A percentile compares a stretch with the other conserved stretches of the same genome.
Conservation (phyloP, 2,888 invertebrate genomes). For the Hanleya hanleyi region DNA sequence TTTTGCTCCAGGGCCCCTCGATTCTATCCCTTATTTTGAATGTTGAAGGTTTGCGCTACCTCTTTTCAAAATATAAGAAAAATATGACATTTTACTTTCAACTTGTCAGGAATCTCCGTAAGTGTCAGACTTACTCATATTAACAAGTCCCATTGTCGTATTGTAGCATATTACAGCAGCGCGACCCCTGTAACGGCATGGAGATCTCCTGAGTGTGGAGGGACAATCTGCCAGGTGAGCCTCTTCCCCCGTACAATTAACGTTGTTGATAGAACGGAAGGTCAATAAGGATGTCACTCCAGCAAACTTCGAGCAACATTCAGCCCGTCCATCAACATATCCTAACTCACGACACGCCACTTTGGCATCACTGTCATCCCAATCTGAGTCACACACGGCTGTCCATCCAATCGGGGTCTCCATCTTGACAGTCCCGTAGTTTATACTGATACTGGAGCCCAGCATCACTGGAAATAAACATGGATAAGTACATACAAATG, state of each 20-base stretch:
- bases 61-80: no score
- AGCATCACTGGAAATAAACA: background rate
- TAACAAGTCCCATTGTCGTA: background rate
- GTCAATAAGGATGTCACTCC: background rate
- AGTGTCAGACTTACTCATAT: conserved; percentile 3
- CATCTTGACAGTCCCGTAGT: background rate
- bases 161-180: background rate
- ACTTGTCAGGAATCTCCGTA: no score
- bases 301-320: background rate
- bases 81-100: no score
- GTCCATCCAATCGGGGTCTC: background rate
- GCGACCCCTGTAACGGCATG: background rate
- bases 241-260: background rate
- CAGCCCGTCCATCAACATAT: background rate
- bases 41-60: no score
- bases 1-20: no score
- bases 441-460: background rate
- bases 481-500: no score
- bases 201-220: background rate
- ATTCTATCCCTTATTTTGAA: no score
- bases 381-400: background rate
- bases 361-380: background rate
- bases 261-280: background rate
- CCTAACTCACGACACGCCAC: background rate
- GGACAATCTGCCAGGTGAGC: background rate